Evolutionary conservation across 2,888 invertebrate genomes (phyloP).

Genomic region (Diabrotica balteata): DNA sequence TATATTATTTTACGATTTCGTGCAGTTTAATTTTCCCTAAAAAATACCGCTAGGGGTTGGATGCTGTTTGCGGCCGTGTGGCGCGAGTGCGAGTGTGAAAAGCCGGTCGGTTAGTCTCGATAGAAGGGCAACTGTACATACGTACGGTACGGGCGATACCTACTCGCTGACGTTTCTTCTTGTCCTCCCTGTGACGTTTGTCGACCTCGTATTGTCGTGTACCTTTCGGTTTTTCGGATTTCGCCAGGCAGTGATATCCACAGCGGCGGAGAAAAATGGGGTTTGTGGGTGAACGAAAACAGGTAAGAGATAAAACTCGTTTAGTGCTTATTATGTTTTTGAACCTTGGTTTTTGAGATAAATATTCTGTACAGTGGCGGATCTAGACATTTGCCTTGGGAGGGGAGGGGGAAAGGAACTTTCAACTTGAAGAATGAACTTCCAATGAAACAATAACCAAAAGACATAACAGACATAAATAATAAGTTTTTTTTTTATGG

Average conservation of each 20-base stretch:
- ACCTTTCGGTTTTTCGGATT: conserved; percentile 33
- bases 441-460: too few relatives aligned
- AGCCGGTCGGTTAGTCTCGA: conserved; percentile 37
- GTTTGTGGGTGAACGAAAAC: too few relatives aligned
- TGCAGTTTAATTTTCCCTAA: conserved; percentile 9
- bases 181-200: conserved; percentile 10
- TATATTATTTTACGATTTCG: neutral
- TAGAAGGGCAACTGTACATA: conserved; percentile 2
- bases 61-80: conserved; percentile 20
- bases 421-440: too few relatives aligned
- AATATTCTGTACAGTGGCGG: too few relatives aligned
- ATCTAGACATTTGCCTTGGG: too few relatives aligned
- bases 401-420: too few relatives aligned
- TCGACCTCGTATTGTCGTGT: conserved; percentile 26
- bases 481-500: too few relatives aligned
- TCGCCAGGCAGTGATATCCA: conserved; percentile 1
- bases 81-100: conserved; percentile 28
- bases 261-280: too few relatives aligned
- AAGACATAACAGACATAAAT: too few relatives aligned
- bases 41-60: conserved; percentile 14
- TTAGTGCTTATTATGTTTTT: too few relatives aligned
- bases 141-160: conserved; percentile 26
- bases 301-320: too few relatives aligned
- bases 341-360: too few relatives aligned
- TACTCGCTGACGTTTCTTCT: conserved; percentile 28